phyloP scores from a whole-genome alignment of 2,113 vertebrate species.

The Myrmophylax atrothorax region DNA sequence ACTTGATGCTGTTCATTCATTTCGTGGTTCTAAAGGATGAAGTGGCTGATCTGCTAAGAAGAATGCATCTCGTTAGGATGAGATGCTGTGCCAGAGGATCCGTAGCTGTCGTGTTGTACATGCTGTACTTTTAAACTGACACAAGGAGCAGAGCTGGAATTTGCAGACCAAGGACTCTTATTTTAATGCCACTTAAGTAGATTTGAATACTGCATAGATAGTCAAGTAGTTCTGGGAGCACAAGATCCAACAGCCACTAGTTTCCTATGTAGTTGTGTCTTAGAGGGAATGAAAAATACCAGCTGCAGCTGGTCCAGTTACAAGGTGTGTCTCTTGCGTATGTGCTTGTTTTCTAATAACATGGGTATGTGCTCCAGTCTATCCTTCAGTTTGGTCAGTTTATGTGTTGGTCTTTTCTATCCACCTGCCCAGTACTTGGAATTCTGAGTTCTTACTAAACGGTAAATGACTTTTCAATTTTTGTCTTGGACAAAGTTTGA shows the following conservation, averaged over 20 bases:
- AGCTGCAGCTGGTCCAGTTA: not conserved
- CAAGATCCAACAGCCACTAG: not conserved
- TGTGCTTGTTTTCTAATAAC: not conserved
- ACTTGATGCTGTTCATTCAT: not conserved
- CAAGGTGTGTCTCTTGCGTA: not conserved
- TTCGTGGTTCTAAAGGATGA: conserved; percentile 7
- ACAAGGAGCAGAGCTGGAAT: not conserved
- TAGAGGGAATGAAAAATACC: not conserved
- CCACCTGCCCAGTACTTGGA: not conserved
- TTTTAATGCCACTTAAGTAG: not conserved
- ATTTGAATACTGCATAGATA: not conserved
- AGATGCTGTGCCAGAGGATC: not conserved
- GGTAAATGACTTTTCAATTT: not conserved
- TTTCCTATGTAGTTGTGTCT: not conserved
- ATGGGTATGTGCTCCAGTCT: not conserved
- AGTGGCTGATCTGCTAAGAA: conserved; percentile 13
- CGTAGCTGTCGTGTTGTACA: not conserved
- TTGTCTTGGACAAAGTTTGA: not conserved
- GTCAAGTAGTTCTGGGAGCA: not conserved
- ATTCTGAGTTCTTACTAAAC: not conserved
- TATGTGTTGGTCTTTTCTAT: not conserved
- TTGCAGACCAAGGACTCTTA: not conserved
- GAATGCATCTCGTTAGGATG: not conserved
- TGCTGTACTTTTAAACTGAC: not conserved
- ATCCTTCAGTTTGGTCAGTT: not conserved